Base-by-base conservation (phyloP, 1,140 invertebrate species). In the Conus betulinus region DNA sequence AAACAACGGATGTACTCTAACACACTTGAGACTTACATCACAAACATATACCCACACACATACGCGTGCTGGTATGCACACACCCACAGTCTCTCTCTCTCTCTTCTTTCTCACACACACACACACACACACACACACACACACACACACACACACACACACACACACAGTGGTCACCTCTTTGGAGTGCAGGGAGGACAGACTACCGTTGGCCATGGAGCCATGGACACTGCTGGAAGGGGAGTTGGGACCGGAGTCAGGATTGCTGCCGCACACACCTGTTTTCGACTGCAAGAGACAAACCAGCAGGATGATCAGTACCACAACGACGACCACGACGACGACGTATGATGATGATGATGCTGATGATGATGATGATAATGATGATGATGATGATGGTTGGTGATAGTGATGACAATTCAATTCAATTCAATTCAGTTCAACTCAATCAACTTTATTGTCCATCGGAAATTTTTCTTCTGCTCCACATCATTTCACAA, bases 171-270 rank as follows among this genome's bases (percentile, higher is more conserved):
- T 39, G 89, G 90, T 89, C 91, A 95, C 94, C 92, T 95, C 94
- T 90, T 94, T 93, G 51, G 92, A 92, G 78, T 92, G 93, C n/a
- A 93, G 89, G 25, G 92, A 91, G 78, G 91, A 82, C 13, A 93
- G 87, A 87, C 92, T 95, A 55, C 94, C 94, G 91, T 95, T 94
- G 76, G 93, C 90, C 78, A 94, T 87, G n/a, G 92, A 88, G 53
- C 91, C 91, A 67, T 93, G 93, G 52, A 91, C 90, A 84, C 91
- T 91, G 67, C 92, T 90, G 25, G 94, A 93, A 79, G 97, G 97
- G 10, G 97, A 98, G 93, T 97, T 98, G 87, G 97, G 97, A 76
- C 97, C 97, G 74, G 97, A 97, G 92, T 98, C 97, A n/a, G 97
- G 97, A 93, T 97, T 97, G 90, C 97, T 97, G 90, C 97, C 97